A percentile compares a stretch with the other conserved stretches of the same genome.
Conservation (phyloP, 1,140 invertebrate genomes). For the Arctopsyche grandis region DNA sequence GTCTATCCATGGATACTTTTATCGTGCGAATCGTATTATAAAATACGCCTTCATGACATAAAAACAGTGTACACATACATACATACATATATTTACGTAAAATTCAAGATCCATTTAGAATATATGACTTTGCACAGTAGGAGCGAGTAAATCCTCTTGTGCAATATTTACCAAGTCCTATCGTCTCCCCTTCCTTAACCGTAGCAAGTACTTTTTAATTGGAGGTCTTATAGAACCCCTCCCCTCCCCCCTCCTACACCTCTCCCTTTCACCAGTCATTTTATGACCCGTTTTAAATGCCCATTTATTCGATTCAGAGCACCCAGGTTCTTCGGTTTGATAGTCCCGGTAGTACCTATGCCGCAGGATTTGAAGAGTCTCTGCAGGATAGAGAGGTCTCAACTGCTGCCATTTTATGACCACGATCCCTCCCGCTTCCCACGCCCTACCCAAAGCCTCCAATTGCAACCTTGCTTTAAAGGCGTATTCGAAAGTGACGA, state of each 20-base stretch:
- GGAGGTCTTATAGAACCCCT: slow-evolving; percentile 14
- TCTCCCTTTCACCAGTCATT: background rate
- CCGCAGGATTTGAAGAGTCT: slow-evolving; percentile 16
- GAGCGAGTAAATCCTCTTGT: background rate
- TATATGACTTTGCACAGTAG: too few relatives aligned
- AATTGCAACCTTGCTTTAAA: too few relatives aligned
- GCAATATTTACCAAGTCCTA: slow-evolving; percentile 1
- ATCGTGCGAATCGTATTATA: too few relatives aligned
- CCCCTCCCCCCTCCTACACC: too few relatives aligned
- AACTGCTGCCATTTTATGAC: background rate
- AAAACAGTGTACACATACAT: too few relatives aligned
- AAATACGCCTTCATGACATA: too few relatives aligned
- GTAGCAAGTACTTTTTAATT: slow-evolving; percentile 31
- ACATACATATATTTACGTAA: too few relatives aligned
- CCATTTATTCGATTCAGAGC: slow-evolving; percentile 34
- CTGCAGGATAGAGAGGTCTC: background rate
- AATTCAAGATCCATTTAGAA: too few relatives aligned
- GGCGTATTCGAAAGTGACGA: too few relatives aligned
- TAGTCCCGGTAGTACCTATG: background rate
- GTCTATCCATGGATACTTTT: too few relatives aligned
- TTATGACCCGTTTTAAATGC: slow-evolving; percentile 29
- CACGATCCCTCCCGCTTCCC: background rate
- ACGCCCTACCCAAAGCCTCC: too few relatives aligned
- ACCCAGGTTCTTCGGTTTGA: slow-evolving; percentile 28
- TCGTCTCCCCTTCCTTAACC: too few relatives aligned